These are phyloP conservation scores for Actias luna DNA, from an alignment of 2,888 invertebrate genomes.

Conservation along the genomic window DNA sequence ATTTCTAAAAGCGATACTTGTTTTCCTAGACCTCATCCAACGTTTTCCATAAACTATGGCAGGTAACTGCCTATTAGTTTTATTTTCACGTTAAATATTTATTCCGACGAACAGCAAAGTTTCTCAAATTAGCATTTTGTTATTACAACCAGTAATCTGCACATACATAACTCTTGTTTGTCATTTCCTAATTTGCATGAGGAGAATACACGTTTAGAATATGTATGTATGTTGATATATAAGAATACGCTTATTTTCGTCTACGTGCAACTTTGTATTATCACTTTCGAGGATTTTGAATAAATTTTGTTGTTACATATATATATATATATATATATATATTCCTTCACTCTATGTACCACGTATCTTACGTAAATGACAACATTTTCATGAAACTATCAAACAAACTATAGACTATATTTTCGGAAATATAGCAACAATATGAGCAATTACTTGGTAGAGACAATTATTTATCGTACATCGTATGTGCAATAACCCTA, in stretches of 20 bases:
- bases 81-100: conserved; percentile 53
- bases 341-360: no score
- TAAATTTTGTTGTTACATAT: not conserved
- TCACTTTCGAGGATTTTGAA: not conserved
- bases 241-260: conserved; percentile 1
- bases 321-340: no score
- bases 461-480: no score
- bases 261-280: not conserved
- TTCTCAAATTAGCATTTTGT: conserved; percentile 25
- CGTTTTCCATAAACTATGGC: conserved; percentile 29
- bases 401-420: no score
- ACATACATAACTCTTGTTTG: conserved; percentile 39
- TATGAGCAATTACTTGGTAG: no score
- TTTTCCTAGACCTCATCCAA: conserved; percentile 42
- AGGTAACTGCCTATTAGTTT: conserved; percentile 38
- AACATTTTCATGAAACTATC: no score
- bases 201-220: conserved; percentile 22
- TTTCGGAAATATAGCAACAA: no score
- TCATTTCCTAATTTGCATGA: conserved; percentile 45
- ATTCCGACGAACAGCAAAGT: conserved; percentile 47
- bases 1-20: not conserved
- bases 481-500: no score
- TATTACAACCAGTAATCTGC: conserved; percentile 38
- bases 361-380: no score
- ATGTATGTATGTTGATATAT: conserved; percentile 15